phyloP scores from a whole-genome alignment of 2,888 invertebrate genomes.

The Plagodis dolabraria region DNA sequence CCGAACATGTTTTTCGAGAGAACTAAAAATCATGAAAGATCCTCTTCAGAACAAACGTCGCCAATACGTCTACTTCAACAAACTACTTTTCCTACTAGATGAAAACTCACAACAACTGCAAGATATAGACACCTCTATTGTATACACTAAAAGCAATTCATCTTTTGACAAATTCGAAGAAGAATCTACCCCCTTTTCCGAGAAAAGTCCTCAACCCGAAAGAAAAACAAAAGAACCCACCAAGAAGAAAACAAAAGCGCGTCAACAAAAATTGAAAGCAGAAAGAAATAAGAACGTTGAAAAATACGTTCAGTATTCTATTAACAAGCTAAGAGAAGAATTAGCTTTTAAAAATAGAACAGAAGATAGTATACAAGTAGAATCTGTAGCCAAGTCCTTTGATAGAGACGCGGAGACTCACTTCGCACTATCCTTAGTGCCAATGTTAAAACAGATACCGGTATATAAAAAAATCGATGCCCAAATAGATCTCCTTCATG shows the following conservation, averaged over 20 bases:
- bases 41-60: slow-evolving; percentile 8
- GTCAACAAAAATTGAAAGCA: background rate
- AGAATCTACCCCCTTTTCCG: background rate
- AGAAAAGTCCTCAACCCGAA: background rate
- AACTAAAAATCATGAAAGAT: slow-evolving; percentile 15
- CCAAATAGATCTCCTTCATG: slow-evolving; percentile 18
- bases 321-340: slow-evolving; percentile 14
- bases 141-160: slow-evolving; percentile 4
- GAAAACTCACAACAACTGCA: background rate
- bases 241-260: background rate
- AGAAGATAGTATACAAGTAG: background rate
- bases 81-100: slow-evolving; percentile 21
- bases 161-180: slow-evolving; percentile 6
- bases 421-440: slow-evolving; percentile 21
- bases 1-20: slow-evolving; percentile 19
- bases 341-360: slow-evolving; percentile 2
- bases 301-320: slow-evolving; percentile 13
- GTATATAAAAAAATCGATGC: slow-evolving; percentile 22
- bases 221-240: background rate
- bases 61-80: slow-evolving; percentile 24
- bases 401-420: slow-evolving; percentile 18
- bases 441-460: slow-evolving; percentile 19
- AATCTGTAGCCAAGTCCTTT: slow-evolving; percentile 3
- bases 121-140: background rate
- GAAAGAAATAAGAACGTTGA: slow-evolving; percentile 1